phyloP scores from a whole-genome alignment of 2,113 vertebrate genomes.

The Damaliscus lunatus region DNA sequence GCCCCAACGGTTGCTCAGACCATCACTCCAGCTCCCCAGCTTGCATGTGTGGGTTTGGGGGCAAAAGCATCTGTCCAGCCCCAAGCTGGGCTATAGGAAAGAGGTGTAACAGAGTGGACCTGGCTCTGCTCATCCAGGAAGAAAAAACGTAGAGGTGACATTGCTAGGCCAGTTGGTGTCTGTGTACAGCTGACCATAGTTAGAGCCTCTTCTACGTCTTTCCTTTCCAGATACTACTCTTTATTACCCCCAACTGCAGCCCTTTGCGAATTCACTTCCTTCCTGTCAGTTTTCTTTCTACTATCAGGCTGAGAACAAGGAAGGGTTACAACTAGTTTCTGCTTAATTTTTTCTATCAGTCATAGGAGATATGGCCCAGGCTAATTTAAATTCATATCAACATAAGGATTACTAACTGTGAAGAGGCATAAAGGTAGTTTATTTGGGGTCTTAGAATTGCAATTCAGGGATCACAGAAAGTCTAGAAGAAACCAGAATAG shows the following conservation, averaged over 20 bases:
- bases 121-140: not conserved
- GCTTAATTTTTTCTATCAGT: not conserved
- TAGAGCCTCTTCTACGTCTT: not conserved
- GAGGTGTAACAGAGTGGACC: not conserved
- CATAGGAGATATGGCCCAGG: not conserved
- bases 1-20: rapidly evolving
- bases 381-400: not conserved
- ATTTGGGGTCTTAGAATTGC: not conserved
- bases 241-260: not conserved
- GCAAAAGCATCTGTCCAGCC: not conserved
- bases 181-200: not conserved
- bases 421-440: not conserved
- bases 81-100: not conserved
- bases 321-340: not conserved
- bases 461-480: not conserved
- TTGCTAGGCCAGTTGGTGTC: not conserved
- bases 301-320: not conserved
- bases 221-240: not conserved
- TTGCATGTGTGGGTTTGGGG: not conserved
- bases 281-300: not conserved
- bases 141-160: not conserved
- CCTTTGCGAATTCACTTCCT: not conserved
- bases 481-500: not conserved
- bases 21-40: not conserved
- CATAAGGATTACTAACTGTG: not conserved